A percentile compares a stretch with the other conserved stretches of the same genome.
Conservation (phyloP, 2,888 invertebrate species). For the Parnassius smintheus region DNA sequence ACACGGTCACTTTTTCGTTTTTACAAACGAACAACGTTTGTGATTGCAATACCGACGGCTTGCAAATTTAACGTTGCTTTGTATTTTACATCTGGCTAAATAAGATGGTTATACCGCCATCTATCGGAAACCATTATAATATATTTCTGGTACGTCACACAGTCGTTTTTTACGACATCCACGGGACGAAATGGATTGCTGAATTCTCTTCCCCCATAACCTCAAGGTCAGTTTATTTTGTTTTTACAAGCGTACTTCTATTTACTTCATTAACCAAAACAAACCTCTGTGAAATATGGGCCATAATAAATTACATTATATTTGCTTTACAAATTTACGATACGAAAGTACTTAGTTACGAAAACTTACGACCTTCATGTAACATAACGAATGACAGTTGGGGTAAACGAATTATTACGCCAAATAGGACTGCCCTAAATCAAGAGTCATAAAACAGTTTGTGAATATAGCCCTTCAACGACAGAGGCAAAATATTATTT, state of each 20-base stretch:
- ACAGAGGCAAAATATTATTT: neutral
- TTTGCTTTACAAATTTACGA: conserved; percentile 26
- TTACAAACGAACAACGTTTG: too few relatives aligned
- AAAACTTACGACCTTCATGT: conserved; percentile 22
- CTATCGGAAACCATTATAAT: too few relatives aligned
- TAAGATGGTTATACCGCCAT: too few relatives aligned
- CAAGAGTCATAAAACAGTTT: neutral
- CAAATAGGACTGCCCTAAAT: conserved; percentile 5
- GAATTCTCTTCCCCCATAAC: too few relatives aligned
- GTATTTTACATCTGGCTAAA: too few relatives aligned
- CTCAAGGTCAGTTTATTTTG: neutral
- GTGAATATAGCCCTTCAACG: conserved; percentile 1
- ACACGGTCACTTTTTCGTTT: too few relatives aligned
- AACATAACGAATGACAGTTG: conserved; percentile 4
- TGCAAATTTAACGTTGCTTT: too few relatives aligned
- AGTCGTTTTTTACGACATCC: too few relatives aligned
- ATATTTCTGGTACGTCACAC: too few relatives aligned
- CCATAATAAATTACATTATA: conserved; percentile 18
- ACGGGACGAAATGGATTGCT: too few relatives aligned
- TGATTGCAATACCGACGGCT: too few relatives aligned
- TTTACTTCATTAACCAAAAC: conserved; percentile 11
- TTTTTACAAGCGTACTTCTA: conserved; percentile 9
- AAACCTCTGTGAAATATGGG: conserved; percentile 14
- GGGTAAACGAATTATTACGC: conserved; percentile 11
- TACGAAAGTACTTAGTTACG: conserved; percentile 21